phyloP scores from a whole-genome alignment of 2,113 vertebrate genomes.

The Bucco capensis region DNA sequence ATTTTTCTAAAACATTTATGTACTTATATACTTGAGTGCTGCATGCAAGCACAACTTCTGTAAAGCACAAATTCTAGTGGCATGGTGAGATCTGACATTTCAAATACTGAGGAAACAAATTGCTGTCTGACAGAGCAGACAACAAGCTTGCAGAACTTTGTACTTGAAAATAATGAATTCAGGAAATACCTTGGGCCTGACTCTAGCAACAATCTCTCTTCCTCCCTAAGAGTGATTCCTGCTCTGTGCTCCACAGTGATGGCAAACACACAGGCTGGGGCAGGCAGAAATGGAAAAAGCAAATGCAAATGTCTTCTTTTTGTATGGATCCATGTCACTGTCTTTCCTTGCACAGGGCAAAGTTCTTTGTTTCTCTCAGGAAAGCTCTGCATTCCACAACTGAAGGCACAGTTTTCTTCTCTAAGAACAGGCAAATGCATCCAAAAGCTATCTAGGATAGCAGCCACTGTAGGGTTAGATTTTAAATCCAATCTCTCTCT shows the following conservation, averaged over 20 bases:
- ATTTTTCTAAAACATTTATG: background rate
- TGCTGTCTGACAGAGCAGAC: background rate
- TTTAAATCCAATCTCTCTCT: background rate
- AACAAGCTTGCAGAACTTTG: conserved; percentile 25
- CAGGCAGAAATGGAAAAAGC: background rate
- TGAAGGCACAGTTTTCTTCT: background rate
- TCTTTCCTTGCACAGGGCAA: background rate
- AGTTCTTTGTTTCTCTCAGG: background rate
- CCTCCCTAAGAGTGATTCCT: background rate
- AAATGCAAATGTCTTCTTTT: background rate
- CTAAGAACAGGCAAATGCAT: background rate
- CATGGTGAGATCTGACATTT: background rate
- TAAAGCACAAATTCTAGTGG: background rate
- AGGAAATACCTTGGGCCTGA: conserved; percentile 51
- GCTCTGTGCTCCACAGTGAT: background rate
- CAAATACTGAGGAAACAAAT: background rate
- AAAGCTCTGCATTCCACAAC: background rate
- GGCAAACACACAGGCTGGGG: background rate
- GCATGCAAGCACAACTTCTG: background rate
- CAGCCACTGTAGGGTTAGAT: background rate
- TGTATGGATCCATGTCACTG: background rate
- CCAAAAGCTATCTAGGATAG: background rate
- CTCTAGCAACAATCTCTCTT: conserved; percentile 14
- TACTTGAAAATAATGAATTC: conserved; percentile 43
- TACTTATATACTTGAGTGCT: background rate